Base-by-base conservation (phyloP, 2,113 vertebrate genomes). In the Gavialis gangeticus region DNA sequence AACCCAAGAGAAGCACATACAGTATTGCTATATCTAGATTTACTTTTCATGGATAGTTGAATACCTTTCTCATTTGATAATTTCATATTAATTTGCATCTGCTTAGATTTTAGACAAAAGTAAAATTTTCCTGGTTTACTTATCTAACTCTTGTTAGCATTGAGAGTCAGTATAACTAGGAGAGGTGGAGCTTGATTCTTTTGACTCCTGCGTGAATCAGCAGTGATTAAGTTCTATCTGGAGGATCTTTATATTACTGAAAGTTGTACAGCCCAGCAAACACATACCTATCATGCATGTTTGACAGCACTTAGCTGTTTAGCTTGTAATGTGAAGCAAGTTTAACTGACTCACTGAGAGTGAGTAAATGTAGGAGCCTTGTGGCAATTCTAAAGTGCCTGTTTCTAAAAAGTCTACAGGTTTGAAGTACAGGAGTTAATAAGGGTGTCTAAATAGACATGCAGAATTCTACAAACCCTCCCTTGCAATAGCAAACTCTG, bases 371-470 rank as follows among this genome's bases (percentile, higher is more conserved):
- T 62, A 66, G 64, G 84, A 89, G 80, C 6, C 12, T 28, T 57
- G 9, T 71, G 11, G 16, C 91, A 5, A 60, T 85, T 57, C 57
- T 77, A 54, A 25, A 57, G 60, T 7, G 8, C 46, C 46, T 46
- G 46, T 7, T 46, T 46, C 46, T 46, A 46, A 46, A 46, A 9
- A 6, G 9, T 46, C 46, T 46, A 46, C 46, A 46, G 46, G 34
- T 54, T 22, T 66, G 84, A 59, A 84, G 34, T 1, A 2, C 0
- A 56, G 13, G 3, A 60, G 5, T 46, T 56, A 0, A 1, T 58
- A 27, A 78, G 4, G 0, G 0, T 5, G 5, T 75, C 2, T 62
- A 2, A 59, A 9, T 22, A n/a, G 56, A 66, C 28, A 3, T 27
- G 59, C 25, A 64, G 80, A 57, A 10, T 4, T 0, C 25, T 69